Evolutionary conservation across 2,888 invertebrate genomes (phyloP).

Genomic region (Cryptus viduatorius): DNA sequence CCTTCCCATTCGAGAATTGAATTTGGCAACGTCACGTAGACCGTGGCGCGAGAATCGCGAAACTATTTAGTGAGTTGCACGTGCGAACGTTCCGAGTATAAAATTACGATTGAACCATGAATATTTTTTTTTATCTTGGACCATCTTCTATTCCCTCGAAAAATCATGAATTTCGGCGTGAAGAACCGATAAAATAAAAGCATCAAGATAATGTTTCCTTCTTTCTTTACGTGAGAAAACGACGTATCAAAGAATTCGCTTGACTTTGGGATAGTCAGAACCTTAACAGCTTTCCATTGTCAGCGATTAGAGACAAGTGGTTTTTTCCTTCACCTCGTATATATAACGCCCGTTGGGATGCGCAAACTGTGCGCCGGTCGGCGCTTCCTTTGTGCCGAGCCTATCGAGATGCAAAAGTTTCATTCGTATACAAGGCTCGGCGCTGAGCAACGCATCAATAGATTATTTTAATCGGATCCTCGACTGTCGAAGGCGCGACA

Average conservation of each 20-base stretch:
- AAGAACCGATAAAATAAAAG: slow-evolving; percentile 49
- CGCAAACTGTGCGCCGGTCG: slow-evolving; percentile 9
- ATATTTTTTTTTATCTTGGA: slow-evolving; percentile 70
- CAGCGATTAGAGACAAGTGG: slow-evolving; percentile 79
- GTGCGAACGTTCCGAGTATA: slow-evolving; percentile 70
- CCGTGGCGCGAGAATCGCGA: slow-evolving; percentile 56
- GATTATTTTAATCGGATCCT: slow-evolving; percentile 76
- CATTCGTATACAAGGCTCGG: slow-evolving; percentile 53
- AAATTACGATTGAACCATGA: slow-evolving; percentile 79
- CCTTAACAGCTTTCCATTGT: slow-evolving; percentile 79
- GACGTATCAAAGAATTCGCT: slow-evolving; percentile 72
- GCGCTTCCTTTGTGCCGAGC: slow-evolving; percentile 18
- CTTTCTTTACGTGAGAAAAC: slow-evolving; percentile 65
- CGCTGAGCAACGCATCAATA: slow-evolving; percentile 68
- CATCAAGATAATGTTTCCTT: slow-evolving; percentile 25
- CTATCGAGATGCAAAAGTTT: slow-evolving; percentile 52
- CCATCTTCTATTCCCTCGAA: slow-evolving; percentile 65
- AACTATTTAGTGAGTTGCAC: slow-evolving; percentile 30
- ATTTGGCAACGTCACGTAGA: slow-evolving; percentile 59
- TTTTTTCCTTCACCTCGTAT: slow-evolving; percentile 67
- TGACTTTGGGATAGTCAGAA: slow-evolving; percentile 55
- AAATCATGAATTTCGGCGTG: slow-evolving; percentile 68
- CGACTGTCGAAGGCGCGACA: slow-evolving; percentile 70
- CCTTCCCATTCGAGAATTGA: slow-evolving; percentile 36
- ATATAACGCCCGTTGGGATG: slow-evolving; percentile 24